These are phyloP conservation scores for Drosophila arawakana DNA, from an alignment of 1,140 invertebrate genomes.

Conservation along the genomic window DNA sequence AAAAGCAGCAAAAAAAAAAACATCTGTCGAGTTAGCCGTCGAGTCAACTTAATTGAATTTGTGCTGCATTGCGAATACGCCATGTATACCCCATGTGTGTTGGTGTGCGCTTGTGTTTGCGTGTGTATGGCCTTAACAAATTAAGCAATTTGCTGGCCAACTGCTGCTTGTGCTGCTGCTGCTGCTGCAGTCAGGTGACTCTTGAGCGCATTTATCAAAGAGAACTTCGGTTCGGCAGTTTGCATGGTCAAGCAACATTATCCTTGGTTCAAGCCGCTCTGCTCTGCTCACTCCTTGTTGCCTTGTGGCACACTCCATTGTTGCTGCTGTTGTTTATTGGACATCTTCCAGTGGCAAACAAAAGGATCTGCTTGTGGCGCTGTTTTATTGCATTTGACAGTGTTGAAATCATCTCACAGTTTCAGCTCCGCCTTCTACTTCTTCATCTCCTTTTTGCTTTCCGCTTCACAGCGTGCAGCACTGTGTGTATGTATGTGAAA, in stretches of 20 bases:
- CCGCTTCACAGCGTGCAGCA: constrained; percentile 7
- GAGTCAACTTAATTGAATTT: constrained; percentile 74
- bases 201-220: constrained; percentile 71
- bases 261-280: constrained; percentile 22
- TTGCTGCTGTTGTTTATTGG: constrained; percentile 12
- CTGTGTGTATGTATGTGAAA: constrained; percentile 37
- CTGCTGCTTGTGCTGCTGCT: constrained; percentile 10
- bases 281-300: constrained; percentile 29
- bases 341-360: constrained; percentile 37
- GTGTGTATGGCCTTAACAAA: constrained; percentile 63
- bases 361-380: constrained; percentile 13
- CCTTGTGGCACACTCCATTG: constrained; percentile 16
- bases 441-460: constrained; percentile 22
- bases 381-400: constrained; percentile 76
- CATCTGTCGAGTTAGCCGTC: constrained; percentile 20
- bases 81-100: constrained; percentile 13
- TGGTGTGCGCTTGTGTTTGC: constrained; percentile 5
- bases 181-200: constrained; percentile 54
- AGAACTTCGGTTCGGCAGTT: constrained; percentile 59
- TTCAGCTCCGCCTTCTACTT: constrained; percentile 5
- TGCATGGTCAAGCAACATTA: constrained; percentile 66
- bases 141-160: constrained; percentile 69
- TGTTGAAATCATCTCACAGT: constrained; percentile 24
- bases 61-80: constrained; percentile 64
- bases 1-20: constrained; percentile 31